Evolutionary conservation across 2,888 invertebrate genomes (phyloP).

Genomic region (Dryadula phaetusa): DNA sequence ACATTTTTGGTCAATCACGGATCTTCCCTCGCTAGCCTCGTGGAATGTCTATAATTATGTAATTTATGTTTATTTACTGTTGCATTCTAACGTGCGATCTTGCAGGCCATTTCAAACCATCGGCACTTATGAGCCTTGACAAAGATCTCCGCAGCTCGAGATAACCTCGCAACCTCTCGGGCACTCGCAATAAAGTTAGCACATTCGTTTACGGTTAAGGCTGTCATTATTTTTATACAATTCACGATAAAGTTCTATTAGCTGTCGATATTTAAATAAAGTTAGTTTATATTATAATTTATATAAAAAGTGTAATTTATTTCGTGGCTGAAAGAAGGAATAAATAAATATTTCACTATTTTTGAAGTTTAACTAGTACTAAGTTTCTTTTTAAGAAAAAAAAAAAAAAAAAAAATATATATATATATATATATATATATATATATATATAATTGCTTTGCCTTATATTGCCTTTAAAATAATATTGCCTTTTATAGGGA

Average conservation of each 20-base stretch:
- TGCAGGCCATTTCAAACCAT: constrained; percentile 47
- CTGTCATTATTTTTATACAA: constrained; percentile 31
- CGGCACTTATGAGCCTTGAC: constrained; percentile 61
- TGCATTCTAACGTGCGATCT: constrained; percentile 40
- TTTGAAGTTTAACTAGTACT: too few species aligned
- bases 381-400: too few species aligned
- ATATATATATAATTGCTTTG: too few species aligned
- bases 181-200: constrained; percentile 61
- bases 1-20: constrained; percentile 56
- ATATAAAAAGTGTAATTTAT: too few species aligned
- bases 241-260: constrained; percentile 23
- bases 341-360: too few species aligned
- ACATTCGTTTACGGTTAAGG: constrained; percentile 39
- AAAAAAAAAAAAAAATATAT: too few species aligned
- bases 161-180: constrained; percentile 61
- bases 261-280: not conserved
- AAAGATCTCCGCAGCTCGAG: constrained; percentile 60
- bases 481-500: too few species aligned
- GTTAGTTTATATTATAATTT: not conserved
- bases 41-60: constrained; percentile 46
- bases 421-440: too few species aligned
- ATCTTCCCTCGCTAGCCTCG: constrained; percentile 50
- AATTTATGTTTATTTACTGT: constrained; percentile 43
- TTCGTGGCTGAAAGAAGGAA: too few species aligned
- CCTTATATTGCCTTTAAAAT: too few species aligned